Evolutionary conservation across 2,888 invertebrate genomes (phyloP).

Genomic region (Drosophila hawaiiensis): DNA sequence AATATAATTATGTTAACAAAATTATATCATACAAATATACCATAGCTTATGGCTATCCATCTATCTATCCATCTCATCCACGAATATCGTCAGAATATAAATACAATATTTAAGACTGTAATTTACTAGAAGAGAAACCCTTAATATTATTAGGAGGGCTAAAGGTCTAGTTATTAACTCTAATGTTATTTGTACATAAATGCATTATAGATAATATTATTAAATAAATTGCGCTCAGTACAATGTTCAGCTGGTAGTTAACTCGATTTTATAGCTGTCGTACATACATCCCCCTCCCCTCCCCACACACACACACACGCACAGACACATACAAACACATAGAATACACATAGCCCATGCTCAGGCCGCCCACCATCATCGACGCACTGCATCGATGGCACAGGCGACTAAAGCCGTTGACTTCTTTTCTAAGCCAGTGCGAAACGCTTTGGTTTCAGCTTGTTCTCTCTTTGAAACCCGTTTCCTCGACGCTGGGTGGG

Average conservation of each 20-base stretch:
- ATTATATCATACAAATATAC: not conserved
- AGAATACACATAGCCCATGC: conserved; percentile 2
- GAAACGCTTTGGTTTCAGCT: conserved; percentile 31
- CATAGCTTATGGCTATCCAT: not conserved
- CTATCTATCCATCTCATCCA: not conserved
- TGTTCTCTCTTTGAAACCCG: conserved; percentile 47
- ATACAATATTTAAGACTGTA: not conserved
- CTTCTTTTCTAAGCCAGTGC: conserved; percentile 52
- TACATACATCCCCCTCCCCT: not conserved
- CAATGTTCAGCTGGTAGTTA: conserved; percentile 8
- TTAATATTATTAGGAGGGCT: not conserved
- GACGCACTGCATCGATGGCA: conserved; percentile 44
- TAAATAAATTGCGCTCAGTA: conserved; percentile 4
- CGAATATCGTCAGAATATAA: not conserved
- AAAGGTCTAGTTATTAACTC: not conserved
- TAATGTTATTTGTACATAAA: not conserved
- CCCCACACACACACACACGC: too few relatives aligned
- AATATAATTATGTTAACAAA: not conserved
- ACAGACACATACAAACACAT: too few relatives aligned
- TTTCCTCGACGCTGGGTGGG: conserved; percentile 61
- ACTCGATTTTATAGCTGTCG: conserved; percentile 21
- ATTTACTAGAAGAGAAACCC: not conserved
- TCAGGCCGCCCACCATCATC: conserved; percentile 54
- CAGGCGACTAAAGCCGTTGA: conserved; percentile 43
- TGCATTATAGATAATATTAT: not conserved